Base-by-base conservation (phyloP, 2,888 invertebrate species). In the Drosophila fungiperda region DNA sequence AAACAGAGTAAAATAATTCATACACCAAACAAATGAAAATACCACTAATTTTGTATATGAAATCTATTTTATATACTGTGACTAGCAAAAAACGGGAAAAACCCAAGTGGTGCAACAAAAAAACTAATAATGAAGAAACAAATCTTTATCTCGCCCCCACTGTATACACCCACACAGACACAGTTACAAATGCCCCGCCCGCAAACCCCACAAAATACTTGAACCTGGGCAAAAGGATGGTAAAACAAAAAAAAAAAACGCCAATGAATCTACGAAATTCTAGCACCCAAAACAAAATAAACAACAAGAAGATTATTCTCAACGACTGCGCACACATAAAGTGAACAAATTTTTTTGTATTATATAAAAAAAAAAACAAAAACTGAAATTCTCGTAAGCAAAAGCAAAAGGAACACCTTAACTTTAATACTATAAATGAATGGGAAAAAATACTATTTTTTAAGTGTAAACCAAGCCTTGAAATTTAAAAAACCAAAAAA, bases 321-420 rank as follows among this genome's bases (percentile, higher is more conserved):
- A 85, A 85, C 87, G 89, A 87, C 89, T 89, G 89, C 87, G 87
- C 87, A 87, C 89, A 87, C 78, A 74, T 78, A 72, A 82, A 66
- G 82, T 76, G 80, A 83, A 84, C 75, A 85, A 85, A 81, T 81
- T 89, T 85, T 40, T 89, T 88, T 88, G 76, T 86, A 86, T 77
- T 85, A 85, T 70, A 87, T 64, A 74, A 42, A 73, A 78, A 48
- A 75, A 78, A 42, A 48, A 38, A 68, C 63, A 70, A 32, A 49
- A 63, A 53, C 36, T 33, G 26, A 15, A 68, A 52, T 49, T 57
- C 54, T 69, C 42, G 48, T 58, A 75, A 76, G 62, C 59, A 65
- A 69, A 63, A 61, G 62, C 60, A 54, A 65, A 32, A 45, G 36
- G 65, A 77, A 74, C 61, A 81, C 76, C 53, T 50, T 35, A 75